Evolutionary conservation across 2,797 vertebrate genomes (phyloP).

Genomic region (Acanthurus tractus): DNA sequence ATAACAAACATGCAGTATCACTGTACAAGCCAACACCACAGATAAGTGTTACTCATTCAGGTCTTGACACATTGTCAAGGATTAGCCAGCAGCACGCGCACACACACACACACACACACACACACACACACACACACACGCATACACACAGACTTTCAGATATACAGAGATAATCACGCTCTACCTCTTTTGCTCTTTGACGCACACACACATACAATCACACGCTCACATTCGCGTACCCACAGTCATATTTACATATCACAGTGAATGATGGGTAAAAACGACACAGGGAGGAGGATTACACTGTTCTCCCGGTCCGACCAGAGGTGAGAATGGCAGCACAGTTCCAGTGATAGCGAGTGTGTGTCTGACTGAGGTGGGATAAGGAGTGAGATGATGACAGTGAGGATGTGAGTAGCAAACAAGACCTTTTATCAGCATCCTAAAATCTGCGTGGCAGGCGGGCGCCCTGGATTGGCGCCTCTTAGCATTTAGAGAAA

Average conservation of each 20-base stretch:
- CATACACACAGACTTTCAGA: constrained; percentile 59
- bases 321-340: constrained; percentile 75
- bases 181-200: constrained; percentile 59
- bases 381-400: constrained; percentile 73
- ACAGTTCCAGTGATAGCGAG: constrained; percentile 64
- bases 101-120: constrained; percentile 43
- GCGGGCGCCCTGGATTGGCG: constrained; percentile 36
- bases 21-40: constrained; percentile 96
- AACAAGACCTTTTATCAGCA: constrained; percentile 65
- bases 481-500: constrained; percentile 56
- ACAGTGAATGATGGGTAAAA: constrained; percentile 86
- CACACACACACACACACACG: constrained; percentile 44
- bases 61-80: constrained; percentile 90
- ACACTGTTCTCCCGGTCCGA: constrained; percentile 70
- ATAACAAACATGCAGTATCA: constrained; percentile 98
- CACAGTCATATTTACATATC: constrained; percentile 87
- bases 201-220: constrained; percentile 27
- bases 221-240: constrained; percentile 43
- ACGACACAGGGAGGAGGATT: constrained; percentile 61
- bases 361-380: constrained; percentile 66
- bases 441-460: constrained; percentile 56
- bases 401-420: constrained; percentile 71
- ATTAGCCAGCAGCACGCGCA: constrained; percentile 84
- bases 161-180: constrained; percentile 73
- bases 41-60: constrained; percentile 91